Conservation (phyloP, 2,797 vertebrate genomes). For the Tauraco hartlaubi region DNA sequence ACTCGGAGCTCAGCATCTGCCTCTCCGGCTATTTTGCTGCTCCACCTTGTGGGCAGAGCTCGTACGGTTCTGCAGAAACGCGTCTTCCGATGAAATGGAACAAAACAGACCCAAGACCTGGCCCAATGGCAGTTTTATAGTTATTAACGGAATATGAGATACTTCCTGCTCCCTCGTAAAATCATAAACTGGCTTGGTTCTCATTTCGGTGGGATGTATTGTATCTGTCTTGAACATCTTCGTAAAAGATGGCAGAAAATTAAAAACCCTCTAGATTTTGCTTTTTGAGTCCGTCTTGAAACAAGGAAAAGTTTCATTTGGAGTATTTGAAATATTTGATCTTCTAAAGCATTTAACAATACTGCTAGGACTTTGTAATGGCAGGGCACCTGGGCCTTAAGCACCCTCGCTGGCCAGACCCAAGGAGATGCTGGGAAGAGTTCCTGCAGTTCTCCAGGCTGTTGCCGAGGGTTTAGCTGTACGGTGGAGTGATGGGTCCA, state of each 20-base stretch:
- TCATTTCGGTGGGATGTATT: neutral
- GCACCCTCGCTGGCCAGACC: accelerated
- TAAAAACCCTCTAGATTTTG: neutral
- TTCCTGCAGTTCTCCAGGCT: neutral
- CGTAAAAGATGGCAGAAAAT: neutral
- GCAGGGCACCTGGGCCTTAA: neutral
- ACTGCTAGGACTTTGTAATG: neutral
- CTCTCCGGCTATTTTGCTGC: slow-evolving; percentile 11
- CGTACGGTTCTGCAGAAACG: neutral
- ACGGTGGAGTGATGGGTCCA: accelerated
- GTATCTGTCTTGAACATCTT: neutral
- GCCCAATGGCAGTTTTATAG: neutral
- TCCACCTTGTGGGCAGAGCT: slow-evolving; percentile 63
- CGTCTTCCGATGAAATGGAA: neutral
- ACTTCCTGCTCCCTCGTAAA: neutral
- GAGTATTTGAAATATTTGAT: neutral
- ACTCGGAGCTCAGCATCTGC: neutral
- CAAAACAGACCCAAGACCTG: neutral
- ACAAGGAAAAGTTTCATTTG: neutral
- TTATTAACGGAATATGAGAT: neutral
- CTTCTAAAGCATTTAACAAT: neutral
- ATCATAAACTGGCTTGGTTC: neutral
- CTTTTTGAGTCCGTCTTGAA: neutral
- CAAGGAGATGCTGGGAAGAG: neutral
- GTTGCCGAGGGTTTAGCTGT: neutral